Conservation (phyloP, 2,888 invertebrate genomes). For the Callyntrura sp. region DNA sequence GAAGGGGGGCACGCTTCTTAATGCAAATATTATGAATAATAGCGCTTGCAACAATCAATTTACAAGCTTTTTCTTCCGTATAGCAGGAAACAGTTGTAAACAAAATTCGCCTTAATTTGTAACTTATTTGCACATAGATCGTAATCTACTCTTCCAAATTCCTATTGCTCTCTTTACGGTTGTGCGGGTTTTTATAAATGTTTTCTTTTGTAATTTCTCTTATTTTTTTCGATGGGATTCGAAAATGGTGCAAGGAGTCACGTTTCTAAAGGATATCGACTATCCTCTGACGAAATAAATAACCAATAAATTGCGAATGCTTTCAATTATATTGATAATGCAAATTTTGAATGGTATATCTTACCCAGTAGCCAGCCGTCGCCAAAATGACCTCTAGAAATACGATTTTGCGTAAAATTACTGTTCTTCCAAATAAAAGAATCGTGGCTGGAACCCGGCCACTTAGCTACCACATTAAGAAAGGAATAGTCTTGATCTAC, state of each 20-base stretch:
- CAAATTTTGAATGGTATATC: slow-evolving; percentile 14
- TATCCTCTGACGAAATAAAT: too few relatives aligned
- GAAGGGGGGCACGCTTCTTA: too few relatives aligned
- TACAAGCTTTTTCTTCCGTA: too few relatives aligned
- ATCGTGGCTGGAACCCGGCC: slow-evolving; percentile 82
- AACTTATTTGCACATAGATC: slow-evolving; percentile 58
- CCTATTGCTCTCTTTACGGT: slow-evolving; percentile 63
- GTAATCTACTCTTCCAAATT: slow-evolving; percentile 63
- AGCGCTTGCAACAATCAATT: too few relatives aligned
- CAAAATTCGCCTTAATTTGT: too few relatives aligned
- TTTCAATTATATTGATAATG: slow-evolving; percentile 5
- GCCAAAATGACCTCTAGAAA: too few relatives aligned
- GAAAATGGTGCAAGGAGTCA: slow-evolving; percentile 43
- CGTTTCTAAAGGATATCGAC: too few relatives aligned
- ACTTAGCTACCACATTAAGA: slow-evolving; percentile 78
- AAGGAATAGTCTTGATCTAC: slow-evolving; percentile 69
- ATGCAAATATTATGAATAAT: too few relatives aligned
- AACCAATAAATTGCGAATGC: too few relatives aligned
- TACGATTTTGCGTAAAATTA: too few relatives aligned
- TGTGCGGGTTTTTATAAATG: neutral
- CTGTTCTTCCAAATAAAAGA: slow-evolving; percentile 77
- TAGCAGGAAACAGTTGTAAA: too few relatives aligned
- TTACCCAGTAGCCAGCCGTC: neutral
- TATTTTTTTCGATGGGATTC: too few relatives aligned
- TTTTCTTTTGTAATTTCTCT: slow-evolving; percentile 20